Percentiles rank a stretch among this genome's conserved stretches.
Evolutionary conservation across 2,888 invertebrate genomes (phyloP).

Genomic region (Horisme vitalbata): DNA sequence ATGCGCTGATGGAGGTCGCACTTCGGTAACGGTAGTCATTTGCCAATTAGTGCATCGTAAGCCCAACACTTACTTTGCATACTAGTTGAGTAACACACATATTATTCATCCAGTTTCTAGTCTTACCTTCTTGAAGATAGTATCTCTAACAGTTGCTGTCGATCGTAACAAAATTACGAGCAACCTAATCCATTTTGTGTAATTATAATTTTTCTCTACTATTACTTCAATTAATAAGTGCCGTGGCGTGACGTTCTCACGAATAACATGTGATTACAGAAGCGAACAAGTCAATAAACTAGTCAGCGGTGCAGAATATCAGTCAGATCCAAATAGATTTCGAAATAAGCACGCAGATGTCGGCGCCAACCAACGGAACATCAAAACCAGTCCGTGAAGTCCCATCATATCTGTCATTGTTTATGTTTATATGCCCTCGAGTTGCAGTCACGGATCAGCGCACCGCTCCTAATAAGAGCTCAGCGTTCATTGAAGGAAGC

Average conservation of each 20-base stretch:
- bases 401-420: constrained; percentile 42
- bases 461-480: constrained; percentile 54
- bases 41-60: constrained; percentile 46
- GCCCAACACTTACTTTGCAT: constrained; percentile 24
- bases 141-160: constrained; percentile 23
- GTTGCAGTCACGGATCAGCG: constrained; percentile 45
- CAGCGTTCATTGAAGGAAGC: constrained; percentile 54
- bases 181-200: constrained; percentile 5
- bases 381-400: constrained; percentile 23
- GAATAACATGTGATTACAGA: constrained; percentile 12
- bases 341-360: constrained; percentile 5
- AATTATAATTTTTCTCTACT: constrained; percentile 5
- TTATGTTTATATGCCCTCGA: constrained; percentile 53
- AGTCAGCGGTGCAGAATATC: constrained; percentile 5
- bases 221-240: constrained; percentile 12
- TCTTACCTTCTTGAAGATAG: constrained; percentile 28
- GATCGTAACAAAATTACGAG: constrained; percentile 27
- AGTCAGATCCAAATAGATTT: constrained; percentile 6
- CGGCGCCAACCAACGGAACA: constrained; percentile 6
- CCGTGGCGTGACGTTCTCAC: constrained; percentile 18
- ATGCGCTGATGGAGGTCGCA: constrained; percentile 35
- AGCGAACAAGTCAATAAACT: constrained; percentile 7
- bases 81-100: constrained; percentile 30
- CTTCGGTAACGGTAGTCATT: constrained; percentile 45
- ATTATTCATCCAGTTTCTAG: constrained; percentile 25